These are phyloP conservation scores for Schrankia costaestrigalis DNA, from an alignment of 2,888 invertebrate species.

Conservation along the genomic window DNA sequence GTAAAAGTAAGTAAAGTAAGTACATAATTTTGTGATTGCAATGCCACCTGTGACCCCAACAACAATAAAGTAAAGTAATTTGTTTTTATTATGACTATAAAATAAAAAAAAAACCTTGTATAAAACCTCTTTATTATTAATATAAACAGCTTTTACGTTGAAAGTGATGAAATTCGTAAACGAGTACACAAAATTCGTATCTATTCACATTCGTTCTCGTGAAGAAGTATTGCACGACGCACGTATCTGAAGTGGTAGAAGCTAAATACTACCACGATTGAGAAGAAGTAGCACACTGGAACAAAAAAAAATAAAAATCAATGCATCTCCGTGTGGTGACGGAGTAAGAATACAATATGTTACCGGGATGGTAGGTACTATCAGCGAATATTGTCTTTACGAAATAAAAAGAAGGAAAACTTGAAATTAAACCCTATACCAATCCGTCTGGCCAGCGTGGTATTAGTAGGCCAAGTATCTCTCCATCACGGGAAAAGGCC, in stretches of 20 bases:
- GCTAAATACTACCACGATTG: conserved; percentile 68
- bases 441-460: no score
- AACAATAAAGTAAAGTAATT: conserved; percentile 7
- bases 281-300: conserved; percentile 70
- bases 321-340: no score
- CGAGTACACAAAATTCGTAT: neutral
- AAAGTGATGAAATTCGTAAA: conserved; percentile 1
- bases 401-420: no score
- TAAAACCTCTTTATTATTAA: conserved; percentile 26
- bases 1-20: conserved; percentile 8
- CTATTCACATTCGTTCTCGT: conserved; percentile 64
- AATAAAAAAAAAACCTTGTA: conserved; percentile 26
- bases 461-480: no score
- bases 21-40: conserved; percentile 8
- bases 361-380: no score
- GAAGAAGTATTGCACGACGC: conserved; percentile 66
- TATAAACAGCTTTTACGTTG: conserved; percentile 12
- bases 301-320: conserved; percentile 29
- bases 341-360: no score
- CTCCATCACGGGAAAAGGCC: no score
- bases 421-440: no score
- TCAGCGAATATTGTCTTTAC: no score
- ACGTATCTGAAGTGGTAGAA: conserved; percentile 76
- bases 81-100: conserved; percentile 16
- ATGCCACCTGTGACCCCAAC: neutral